Base-by-base conservation (phyloP, 2,113 vertebrate species). In the Osmerus mordax region DNA sequence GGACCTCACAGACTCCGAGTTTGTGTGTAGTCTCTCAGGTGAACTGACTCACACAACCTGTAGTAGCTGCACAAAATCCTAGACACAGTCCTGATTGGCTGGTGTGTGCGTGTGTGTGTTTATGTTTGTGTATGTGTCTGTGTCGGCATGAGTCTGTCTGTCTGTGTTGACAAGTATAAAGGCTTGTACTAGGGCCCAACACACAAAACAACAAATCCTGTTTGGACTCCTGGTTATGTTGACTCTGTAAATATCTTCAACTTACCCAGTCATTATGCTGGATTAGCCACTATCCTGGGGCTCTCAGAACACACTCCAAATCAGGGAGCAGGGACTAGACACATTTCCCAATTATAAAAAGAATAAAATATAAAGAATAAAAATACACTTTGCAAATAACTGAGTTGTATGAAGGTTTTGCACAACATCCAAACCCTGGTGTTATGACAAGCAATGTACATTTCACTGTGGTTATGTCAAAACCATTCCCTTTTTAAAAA, bases 21-120 rank as follows among this genome's bases (percentile, higher is more conserved):
- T 91, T 73, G 70, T 75, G 60, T 67, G 70, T 67, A 84, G 65
- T 63, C 71, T 73, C 4, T 51, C 36, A 1, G 87, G 89, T 14
- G 85, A 90, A 18, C 75, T 89, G 32, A 72, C 82, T 71, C 91
- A 91, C 80, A 76, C 62, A 13, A 73, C 70, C 78, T 91, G 89
- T 65, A 36, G 19, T 19, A 59, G 29, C 36, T 53, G 16, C 28
- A 77, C 41, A 70, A 36, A 32, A 41, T 47, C 21, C 4, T 63
- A 62, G 60, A 75, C 61, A 66, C 7, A 65, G 18, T 15, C 12
- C 25, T 19, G 15, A 25, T 69, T 19, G 64, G 2, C 56, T 36
- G 67, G 61, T 68, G 21, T 71, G 51, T 58, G 21, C 71, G 23
- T 23, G 23, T 23, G 1, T 21, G 19, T 73, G 70, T 64, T 72